Evolutionary conservation across 2,797 vertebrate genomes (phyloP).

Genomic region (Heterohyrax brucei): DNA sequence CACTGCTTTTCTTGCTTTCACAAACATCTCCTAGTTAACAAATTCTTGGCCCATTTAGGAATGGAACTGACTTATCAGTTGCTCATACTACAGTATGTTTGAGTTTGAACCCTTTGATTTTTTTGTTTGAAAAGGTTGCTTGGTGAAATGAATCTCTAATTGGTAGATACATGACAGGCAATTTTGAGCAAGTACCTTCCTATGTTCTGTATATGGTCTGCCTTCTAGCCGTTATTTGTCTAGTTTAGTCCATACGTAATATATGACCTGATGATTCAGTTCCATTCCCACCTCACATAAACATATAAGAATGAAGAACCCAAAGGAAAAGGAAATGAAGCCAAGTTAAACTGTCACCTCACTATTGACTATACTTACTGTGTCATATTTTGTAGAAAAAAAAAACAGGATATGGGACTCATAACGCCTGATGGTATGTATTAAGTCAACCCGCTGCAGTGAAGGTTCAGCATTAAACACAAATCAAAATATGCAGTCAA

Average conservation of each 20-base stretch:
- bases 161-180: not conserved
- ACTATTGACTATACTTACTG: not conserved
- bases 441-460: not conserved
- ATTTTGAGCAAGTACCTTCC: conserved; percentile 3
- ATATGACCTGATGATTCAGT: not conserved
- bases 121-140: not conserved
- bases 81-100: not conserved
- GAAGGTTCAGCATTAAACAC: not conserved
- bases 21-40: conserved; percentile 14
- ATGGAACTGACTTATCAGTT: not conserved
- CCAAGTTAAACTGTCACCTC: not conserved
- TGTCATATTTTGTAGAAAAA: conserved; percentile 43
- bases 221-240: not conserved
- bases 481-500: not conserved
- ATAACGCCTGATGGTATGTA: not conserved
- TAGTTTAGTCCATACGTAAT: not conserved
- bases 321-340: conserved; percentile 66
- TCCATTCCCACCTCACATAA: not conserved
- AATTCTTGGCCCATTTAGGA: not conserved
- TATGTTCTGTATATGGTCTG: not conserved
- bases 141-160: not conserved
- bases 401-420: not conserved
- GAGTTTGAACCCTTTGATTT: not conserved
- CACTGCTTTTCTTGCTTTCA: not conserved
- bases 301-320: not conserved